Conservation (phyloP, 2,888 invertebrate species). For the Phragmatobia fuliginosa region DNA sequence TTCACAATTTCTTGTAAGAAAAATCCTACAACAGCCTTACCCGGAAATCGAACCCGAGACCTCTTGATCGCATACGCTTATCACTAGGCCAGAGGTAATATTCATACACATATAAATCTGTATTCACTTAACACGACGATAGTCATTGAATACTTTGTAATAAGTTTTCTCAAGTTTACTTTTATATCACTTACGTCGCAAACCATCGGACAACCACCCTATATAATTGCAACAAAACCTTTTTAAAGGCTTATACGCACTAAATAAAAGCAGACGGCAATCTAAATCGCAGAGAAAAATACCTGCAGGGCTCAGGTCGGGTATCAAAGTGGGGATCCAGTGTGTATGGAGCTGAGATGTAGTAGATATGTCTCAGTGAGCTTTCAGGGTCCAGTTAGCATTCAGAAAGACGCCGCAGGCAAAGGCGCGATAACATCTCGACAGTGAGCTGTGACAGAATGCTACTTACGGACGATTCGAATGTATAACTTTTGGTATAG, state of each 20-base stretch:
- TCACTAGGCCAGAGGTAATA: too few relatives aligned
- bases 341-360: slow-evolving; percentile 67
- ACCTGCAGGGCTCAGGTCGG: slow-evolving; percentile 69
- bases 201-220: background rate
- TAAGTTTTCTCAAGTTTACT: background rate
- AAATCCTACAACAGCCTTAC: too few relatives aligned
- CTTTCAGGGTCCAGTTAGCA: slow-evolving; percentile 81
- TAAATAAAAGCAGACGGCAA: slow-evolving; percentile 69
- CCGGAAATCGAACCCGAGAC: too few relatives aligned
- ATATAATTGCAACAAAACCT: slow-evolving; percentile 33
- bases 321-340: slow-evolving; percentile 74
- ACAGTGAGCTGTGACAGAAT: slow-evolving; percentile 62
- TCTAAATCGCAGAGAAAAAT: slow-evolving; percentile 81
- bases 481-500: background rate
- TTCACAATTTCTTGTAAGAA: too few relatives aligned
- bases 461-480: slow-evolving; percentile 26
- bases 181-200: background rate
- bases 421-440: slow-evolving; percentile 79
- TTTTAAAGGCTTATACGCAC: slow-evolving; percentile 58
- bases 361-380: slow-evolving; percentile 69
- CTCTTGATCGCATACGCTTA: too few relatives aligned
- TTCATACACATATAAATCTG: too few relatives aligned
- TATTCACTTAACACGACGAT: too few relatives aligned
- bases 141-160: background rate
- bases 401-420: slow-evolving; percentile 84